Base-by-base conservation (phyloP, 2,888 invertebrate species). In the Ceriagrion tenellum region DNA sequence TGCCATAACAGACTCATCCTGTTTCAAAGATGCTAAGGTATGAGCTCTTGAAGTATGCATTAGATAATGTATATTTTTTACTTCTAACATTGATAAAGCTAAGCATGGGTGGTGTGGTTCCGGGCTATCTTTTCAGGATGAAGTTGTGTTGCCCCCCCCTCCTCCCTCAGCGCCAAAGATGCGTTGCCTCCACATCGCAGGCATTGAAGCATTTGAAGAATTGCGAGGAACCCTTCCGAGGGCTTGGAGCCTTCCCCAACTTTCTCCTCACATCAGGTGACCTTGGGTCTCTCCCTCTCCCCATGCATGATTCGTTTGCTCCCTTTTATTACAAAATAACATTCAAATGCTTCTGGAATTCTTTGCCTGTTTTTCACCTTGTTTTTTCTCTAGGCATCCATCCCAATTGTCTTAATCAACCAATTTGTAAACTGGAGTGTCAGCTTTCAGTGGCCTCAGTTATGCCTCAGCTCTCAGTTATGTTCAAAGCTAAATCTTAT, bases 201-300 rank as follows among this genome's bases (percentile, higher is more conserved):
- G 98, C 88, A 98, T 98, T 91, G 98, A 98, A 96, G 98, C 98
- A 95, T 98, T 98, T 97, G 98, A 98, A 18, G 98, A 98, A 95
- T 97, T 98, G 95, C 98, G 98, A 96, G 97, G 97, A 26, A 97
- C 97, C 0, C 97, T 98, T 96, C 98, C 98, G 0, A 97, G 98
- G 95, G 98, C 98, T 96, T 98, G 98, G 98, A 98, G 98, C 88
- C 97, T 98, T 96, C 98, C 98, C n/a, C 98, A 97, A 96, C 96
- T 97, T 91, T 97, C 97, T 69, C 96, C 96, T 95, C 97, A 97
- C 96, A 97, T 97, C 95, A 96, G 97, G 97, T 97, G 95, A 95
- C 95, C 56, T 81, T 69, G n/a, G 16, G 8, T 18, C 59, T 59
- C 59, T 26, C 81, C 81, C 81, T 81, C 13, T 35, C 6, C 35